These are phyloP conservation scores for Leptocoma aspasia DNA, from an alignment of 2,113 vertebrate species.

Conservation along the genomic window DNA sequence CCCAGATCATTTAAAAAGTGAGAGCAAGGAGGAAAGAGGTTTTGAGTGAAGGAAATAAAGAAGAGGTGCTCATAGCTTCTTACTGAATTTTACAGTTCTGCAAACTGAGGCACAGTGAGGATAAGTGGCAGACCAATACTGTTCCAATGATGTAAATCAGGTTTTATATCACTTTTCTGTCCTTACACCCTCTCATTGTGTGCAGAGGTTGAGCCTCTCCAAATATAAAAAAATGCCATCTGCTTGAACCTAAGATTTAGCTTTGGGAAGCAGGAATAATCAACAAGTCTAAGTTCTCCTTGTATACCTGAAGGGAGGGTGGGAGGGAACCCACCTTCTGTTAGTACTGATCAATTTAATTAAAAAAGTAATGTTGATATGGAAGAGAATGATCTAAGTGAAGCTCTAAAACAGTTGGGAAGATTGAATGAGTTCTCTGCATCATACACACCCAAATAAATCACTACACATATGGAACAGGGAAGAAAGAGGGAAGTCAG, in stretches of 20 bases:
- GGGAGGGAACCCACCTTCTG: background rate
- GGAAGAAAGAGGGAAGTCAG: background rate
- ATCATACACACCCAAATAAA: background rate
- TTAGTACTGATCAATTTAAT: background rate
- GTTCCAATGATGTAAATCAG: background rate
- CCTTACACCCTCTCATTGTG: background rate
- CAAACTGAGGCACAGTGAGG: background rate
- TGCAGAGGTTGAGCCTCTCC: background rate
- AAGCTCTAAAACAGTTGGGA: background rate
- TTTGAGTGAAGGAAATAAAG: background rate
- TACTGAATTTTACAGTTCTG: background rate
- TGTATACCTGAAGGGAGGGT: background rate
- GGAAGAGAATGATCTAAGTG: background rate
- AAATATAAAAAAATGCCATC: background rate
- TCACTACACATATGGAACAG: background rate
- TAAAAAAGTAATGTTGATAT: background rate
- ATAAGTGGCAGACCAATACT: background rate
- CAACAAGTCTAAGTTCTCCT: background rate
- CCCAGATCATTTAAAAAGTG: background rate
- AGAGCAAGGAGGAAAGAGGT: background rate
- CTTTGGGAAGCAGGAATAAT: background rate
- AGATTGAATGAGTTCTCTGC: background rate
- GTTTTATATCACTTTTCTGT: background rate
- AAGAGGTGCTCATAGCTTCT: background rate
- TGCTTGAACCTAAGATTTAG: background rate